Percentiles rank a stretch among this genome's conserved stretches.
Evolutionary conservation across 2,797 vertebrate genomes (phyloP).

Genomic region (Chromobotia macracanthus): DNA sequence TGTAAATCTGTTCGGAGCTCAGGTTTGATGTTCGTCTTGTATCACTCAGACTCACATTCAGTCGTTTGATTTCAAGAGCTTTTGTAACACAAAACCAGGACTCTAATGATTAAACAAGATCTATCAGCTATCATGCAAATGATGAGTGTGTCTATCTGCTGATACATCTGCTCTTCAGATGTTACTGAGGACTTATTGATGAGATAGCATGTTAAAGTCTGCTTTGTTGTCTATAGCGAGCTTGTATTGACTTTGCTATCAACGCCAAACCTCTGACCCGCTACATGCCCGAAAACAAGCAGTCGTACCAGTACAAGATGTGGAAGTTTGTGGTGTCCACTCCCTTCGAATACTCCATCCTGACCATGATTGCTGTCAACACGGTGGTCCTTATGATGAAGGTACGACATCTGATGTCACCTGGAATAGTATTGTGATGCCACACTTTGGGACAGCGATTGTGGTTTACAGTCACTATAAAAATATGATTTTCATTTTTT

Average conservation of each 20-base stretch:
- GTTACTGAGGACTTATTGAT: background rate
- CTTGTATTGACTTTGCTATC: conserved; percentile 98
- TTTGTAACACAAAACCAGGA: background rate
- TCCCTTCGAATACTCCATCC: conserved; percentile 97
- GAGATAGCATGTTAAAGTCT: conserved; percentile 25
- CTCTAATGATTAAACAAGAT: conserved; percentile 48
- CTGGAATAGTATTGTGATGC: background rate
- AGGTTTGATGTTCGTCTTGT: conserved; percentile 45
- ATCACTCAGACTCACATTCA: conserved; percentile 8
- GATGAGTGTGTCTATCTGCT: background rate
- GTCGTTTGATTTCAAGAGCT: conserved; percentile 30
- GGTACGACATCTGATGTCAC: conserved; percentile 72
- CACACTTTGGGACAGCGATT: background rate
- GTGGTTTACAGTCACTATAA: too few relatives aligned
- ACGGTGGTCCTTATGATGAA: conserved; percentile 99
- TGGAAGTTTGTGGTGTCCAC: conserved; percentile 98
- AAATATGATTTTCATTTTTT: too few relatives aligned
- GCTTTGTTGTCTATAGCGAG: conserved; percentile 79
- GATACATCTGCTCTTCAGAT: conserved; percentile 33
- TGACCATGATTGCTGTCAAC: conserved; percentile 97
- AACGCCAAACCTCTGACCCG: conserved; percentile 94
- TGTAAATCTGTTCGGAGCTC: conserved; percentile 18
- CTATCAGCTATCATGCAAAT: background rate
- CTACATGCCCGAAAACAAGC: conserved; percentile 96
- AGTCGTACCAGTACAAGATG: conserved; percentile 97